Base-by-base conservation (phyloP, 1,140 invertebrate genomes). In the Tetranychus urticae region DNA sequence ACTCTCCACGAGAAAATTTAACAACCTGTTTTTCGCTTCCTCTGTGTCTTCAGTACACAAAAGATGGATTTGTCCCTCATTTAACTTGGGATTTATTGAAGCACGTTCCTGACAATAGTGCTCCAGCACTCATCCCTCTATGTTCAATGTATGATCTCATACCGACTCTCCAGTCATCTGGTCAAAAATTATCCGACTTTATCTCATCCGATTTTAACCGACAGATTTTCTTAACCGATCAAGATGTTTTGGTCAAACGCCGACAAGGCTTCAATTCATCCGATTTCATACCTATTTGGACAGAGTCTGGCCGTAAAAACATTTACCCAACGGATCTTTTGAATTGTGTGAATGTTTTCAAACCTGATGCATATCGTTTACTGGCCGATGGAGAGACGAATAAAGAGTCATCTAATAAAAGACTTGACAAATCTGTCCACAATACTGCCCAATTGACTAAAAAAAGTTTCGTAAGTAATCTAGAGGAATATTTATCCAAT, bases 391-490 rank as follows among this genome's bases (percentile, higher is more conserved):
- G 57, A 33, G 58, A 61, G 35, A 64, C 66, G 52, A 58, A 60
- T 1, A 52, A 52, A 52, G 23, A 52, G 3, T 2, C 13, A n/a
- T 31, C n/a, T 4, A 52, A 23, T n/a, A 52, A 6, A 31, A 12
- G 50, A 52, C 7, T 52, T 65, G 86, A 85, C 50, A 83, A 82
- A 72, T 75, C 77, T 59, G 71, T 77, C 60, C 59, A 87, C 23
- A 77, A 77, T 61, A 67, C 79, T 10, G 71, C 81, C 14, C 72
- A 42, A 42, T 42, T 42, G 39, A 10, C 39, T 6, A 10, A 42
- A 10, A 42, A 42, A 5, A 42, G 39, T 42, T 42, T 42, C 10
- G 39, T 42, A 42, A 42, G 39, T 42, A 10, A 42, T 1, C 39
- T 10, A 42, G 5, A 6, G 39, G 10, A 6, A 42, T 42, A 42